These are phyloP conservation scores for Heliopora coerulea DNA, from an alignment of 92 coral and sea anemone genomes.

Conservation along the genomic window DNA sequence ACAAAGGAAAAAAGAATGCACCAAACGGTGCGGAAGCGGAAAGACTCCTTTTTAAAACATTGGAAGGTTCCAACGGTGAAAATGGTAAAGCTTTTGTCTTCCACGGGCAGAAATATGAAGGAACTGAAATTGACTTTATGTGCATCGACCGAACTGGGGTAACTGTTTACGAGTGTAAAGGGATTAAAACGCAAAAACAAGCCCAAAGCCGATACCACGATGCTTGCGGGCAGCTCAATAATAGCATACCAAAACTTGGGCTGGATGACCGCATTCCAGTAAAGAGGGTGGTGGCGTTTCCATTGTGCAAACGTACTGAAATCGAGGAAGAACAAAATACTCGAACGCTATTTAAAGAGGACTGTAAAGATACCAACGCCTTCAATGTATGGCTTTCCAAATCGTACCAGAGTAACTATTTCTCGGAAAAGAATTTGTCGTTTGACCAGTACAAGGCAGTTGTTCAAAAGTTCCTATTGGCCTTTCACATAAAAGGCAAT, in stretches of 20 bases:
- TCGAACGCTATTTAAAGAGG: neutral
- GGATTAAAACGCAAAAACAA: neutral
- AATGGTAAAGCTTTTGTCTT: neutral
- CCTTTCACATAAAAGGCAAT: neutral
- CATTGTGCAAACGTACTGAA: neutral
- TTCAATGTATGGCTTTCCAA: neutral
- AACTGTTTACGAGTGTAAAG: slow-evolving; percentile 20
- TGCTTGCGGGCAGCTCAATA: neutral
- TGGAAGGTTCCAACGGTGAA: neutral
- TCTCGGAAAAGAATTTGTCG: neutral
- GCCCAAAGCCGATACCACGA: neutral
- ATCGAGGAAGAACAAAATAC: neutral
- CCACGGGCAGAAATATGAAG: slow-evolving; percentile 6
- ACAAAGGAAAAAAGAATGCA: neutral
- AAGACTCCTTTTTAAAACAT: neutral
- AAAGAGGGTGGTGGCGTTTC: slow-evolving; percentile 6
- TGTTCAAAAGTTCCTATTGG: neutral
- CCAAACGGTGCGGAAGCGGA: neutral
- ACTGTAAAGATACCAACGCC: neutral
- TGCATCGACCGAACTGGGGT: neutral
- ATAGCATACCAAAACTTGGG: neutral
- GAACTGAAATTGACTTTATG: slow-evolving; percentile 13
- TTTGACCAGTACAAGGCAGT: neutral
- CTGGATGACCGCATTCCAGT: slow-evolving; percentile 2
- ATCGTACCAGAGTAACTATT: neutral